Conservation (phyloP, 2,113 vertebrate genomes). For the Symphodus melops region DNA sequence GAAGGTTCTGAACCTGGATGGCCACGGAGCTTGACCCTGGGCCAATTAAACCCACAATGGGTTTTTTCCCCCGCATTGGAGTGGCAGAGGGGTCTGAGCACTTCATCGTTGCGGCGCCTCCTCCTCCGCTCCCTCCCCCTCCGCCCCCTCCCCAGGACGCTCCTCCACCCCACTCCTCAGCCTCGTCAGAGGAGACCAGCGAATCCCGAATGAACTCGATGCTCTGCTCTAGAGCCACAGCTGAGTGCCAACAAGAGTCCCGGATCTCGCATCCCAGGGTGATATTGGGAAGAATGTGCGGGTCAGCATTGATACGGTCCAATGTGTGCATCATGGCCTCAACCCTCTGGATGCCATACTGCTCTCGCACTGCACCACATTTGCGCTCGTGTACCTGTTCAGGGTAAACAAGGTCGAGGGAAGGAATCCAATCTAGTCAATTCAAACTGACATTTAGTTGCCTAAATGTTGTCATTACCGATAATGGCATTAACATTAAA, state of each 20-base stretch:
- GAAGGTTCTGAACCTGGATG: constrained; percentile 98
- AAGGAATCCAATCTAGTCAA: not conserved
- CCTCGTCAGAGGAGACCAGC: constrained; percentile 93
- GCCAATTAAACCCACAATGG: constrained; percentile 97
- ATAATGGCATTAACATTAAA: not conserved
- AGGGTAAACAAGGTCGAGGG: not conserved
- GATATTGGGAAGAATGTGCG: constrained; percentile 92
- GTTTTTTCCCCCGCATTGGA: constrained; percentile 92
- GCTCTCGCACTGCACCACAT: constrained; percentile 95
- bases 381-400: constrained; percentile 91
- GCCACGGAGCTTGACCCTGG: constrained; percentile 98
- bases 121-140: constrained; percentile 26
- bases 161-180: constrained; percentile 85
- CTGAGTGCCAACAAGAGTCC: constrained; percentile 98
- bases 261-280: constrained; percentile 96
- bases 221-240: constrained; percentile 97
- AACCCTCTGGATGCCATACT: constrained; percentile 98
- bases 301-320: constrained; percentile 95
- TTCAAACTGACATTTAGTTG: constrained; percentile 7
- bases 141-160: constrained; percentile 65
- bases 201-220: constrained; percentile 99
- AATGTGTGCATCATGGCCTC: constrained; percentile 97
- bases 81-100: constrained; percentile 91
- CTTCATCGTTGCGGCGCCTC: constrained; percentile 60
- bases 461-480: not conserved